Evolutionary conservation across 2,113 vertebrate species (phyloP).

Genomic region (Astur gentilis): DNA sequence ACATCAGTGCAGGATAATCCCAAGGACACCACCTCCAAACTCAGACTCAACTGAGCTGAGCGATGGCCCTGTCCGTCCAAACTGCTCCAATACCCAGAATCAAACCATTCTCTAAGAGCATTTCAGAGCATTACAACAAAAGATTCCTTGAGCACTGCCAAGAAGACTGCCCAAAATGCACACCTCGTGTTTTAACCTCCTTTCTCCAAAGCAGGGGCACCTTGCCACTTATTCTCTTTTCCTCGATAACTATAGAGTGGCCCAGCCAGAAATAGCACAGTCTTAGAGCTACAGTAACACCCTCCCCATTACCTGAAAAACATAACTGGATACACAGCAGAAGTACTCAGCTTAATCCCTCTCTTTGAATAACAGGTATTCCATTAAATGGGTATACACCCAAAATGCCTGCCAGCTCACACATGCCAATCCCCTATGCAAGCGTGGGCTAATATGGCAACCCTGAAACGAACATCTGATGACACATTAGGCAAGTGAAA

Average conservation of each 20-base stretch:
- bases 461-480: not conserved
- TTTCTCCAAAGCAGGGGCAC: not conserved
- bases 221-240: not conserved
- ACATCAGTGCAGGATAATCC: not conserved
- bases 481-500: not conserved
- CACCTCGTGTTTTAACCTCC: not conserved
- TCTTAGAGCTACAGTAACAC: not conserved
- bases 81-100: accelerated
- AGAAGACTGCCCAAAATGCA: not conserved
- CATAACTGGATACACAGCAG: not conserved
- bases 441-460: not conserved
- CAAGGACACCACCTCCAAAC: not conserved
- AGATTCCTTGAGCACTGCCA: not conserved
- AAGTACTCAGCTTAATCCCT: not conserved
- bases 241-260: accelerated
- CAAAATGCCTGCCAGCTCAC: not conserved
- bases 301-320: not conserved
- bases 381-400: not conserved
- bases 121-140: not conserved
- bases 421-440: not conserved
- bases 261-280: not conserved
- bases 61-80: accelerated
- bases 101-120: accelerated
- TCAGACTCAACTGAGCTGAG: not conserved
- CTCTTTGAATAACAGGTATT: not conserved